A percentile compares a stretch with the other conserved stretches of the same genome.
These are phyloP conservation scores for Myripristis jacobus DNA, from an alignment of 2,797 vertebrate genomes.

Conservation along the genomic window DNA sequence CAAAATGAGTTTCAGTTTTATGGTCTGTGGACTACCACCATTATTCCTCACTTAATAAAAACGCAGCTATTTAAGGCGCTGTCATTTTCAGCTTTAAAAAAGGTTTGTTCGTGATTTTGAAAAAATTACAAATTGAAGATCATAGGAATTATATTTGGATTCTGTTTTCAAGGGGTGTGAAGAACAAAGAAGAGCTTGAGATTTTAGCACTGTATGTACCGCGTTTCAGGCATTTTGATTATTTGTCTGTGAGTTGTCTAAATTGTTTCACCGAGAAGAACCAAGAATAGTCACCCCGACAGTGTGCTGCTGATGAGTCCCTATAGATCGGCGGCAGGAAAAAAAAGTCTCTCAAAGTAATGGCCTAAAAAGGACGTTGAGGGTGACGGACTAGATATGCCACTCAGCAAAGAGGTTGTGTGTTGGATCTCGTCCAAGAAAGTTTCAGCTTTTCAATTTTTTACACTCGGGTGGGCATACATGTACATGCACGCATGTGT, in stretches of 20 bases:
- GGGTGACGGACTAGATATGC: conserved; percentile 1
- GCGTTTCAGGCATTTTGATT: not conserved
- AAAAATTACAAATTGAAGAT: too few species aligned
- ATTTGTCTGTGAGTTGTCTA: not conserved
- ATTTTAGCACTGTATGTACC: not conserved
- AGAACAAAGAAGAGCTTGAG: too few species aligned
- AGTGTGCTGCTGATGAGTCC: conserved; percentile 1
- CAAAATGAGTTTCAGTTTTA: too few species aligned
- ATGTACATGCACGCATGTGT: conserved; percentile 19
- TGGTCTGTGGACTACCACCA: too few species aligned
- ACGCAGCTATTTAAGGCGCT: too few species aligned
- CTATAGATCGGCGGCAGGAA: too few species aligned
- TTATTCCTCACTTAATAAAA: too few species aligned
- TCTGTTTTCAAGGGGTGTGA: too few species aligned
- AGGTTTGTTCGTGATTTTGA: too few species aligned
- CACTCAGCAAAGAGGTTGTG: conserved; percentile 10
- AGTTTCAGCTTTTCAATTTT: conserved; percentile 7
- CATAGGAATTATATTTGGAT: too few species aligned
- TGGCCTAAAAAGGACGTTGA: conserved; percentile 18
- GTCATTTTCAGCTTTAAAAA: too few species aligned
- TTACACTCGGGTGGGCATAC: conserved; percentile 9
- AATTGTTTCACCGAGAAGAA: not conserved
- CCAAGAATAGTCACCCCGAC: too few species aligned
- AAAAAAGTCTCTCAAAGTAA: not conserved
- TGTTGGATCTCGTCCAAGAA: conserved; percentile 34